Base-by-base conservation (phyloP, 2,888 invertebrate species). In the Crematogaster levior region DNA sequence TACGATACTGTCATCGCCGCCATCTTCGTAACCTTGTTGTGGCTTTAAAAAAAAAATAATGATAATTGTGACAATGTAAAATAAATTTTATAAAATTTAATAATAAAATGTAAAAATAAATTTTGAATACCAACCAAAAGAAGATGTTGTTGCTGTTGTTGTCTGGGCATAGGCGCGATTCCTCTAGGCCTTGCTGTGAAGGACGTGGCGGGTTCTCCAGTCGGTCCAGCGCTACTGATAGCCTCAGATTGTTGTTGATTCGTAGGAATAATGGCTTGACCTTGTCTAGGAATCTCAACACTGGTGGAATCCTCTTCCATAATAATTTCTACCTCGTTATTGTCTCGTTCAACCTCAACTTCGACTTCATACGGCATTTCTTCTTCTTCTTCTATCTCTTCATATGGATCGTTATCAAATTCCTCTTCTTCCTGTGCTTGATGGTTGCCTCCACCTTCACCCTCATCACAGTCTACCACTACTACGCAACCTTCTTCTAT, bases 381-480 rank as follows among this genome's bases (percentile, higher is more conserved):
- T 75, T 94, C 95, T 37, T 94, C 95, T 79, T 94, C 94, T 81
- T 93, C 94, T 90, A 94, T 93, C 86, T 93, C 94, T 85, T 93
- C 94, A 60, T 94, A 94, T n/a, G 92, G 88, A 83, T 94, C 95
- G 86, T 96, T 96, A 73, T 95, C 95, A 72, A 94, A 94, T 83
- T 94, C 95, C 66, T 94, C 95, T 70, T 95, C 95, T 43, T 95
- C 95, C 84, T 95, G 95, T 0, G 95, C 87, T 77, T 93, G 93
- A 83, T 93, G 92, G 72, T 91, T 92, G 18, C 92, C 95, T 82
- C 95, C 95, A 34, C 95, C 95, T 89, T 97, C 97, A 72, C 97
- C 97, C 90, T 97, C 97, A 89, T 97, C 97, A 0, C 97, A 97
- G 92, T 97, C 97, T 0, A 97, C 97, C 5, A 97, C 96, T 61